phyloP scores from a whole-genome alignment of 2,888 invertebrate genomes.

The Epsilonema sp. region DNA sequence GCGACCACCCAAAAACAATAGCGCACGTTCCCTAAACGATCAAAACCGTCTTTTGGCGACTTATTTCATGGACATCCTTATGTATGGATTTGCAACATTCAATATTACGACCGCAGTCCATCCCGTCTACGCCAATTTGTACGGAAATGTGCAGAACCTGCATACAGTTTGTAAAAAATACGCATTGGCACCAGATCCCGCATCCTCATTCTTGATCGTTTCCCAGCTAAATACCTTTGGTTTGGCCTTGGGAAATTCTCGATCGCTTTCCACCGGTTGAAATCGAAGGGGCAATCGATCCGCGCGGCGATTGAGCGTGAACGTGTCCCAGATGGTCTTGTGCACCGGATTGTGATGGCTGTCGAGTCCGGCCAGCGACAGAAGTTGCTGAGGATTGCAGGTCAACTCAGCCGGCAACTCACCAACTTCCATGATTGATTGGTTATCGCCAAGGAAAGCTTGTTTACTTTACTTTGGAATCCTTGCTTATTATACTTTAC shows the following conservation, averaged over 20 bases:
- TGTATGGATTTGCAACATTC: too few relatives aligned
- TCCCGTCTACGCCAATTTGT: too few relatives aligned
- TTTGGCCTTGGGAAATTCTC: constrained; percentile 52
- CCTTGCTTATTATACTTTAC: too few relatives aligned
- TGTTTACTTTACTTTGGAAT: too few relatives aligned
- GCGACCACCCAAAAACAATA: too few relatives aligned
- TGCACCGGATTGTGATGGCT: constrained; percentile 61
- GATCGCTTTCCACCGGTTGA: constrained; percentile 54
- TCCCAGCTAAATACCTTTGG: constrained; percentile 30
- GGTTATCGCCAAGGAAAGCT: too few relatives aligned
- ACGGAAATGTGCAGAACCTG: too few relatives aligned
- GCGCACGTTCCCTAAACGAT: too few relatives aligned
- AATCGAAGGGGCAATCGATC: constrained; percentile 66
- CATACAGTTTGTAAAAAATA: background rate
- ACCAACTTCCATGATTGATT: background rate
- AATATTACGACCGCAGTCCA: too few relatives aligned
- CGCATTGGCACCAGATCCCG: background rate
- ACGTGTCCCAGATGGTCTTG: constrained; percentile 77
- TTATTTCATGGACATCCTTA: background rate
- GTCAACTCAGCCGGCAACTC: background rate
- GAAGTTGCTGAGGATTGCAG: constrained; percentile 33
- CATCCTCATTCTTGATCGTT: too few relatives aligned
- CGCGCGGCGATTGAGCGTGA: constrained; percentile 55
- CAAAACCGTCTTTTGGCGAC: background rate
- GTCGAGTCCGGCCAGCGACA: constrained; percentile 72